Evolutionary conservation across 2,113 vertebrate genomes (phyloP).

Genomic region (Gymnocephalus cernua): DNA sequence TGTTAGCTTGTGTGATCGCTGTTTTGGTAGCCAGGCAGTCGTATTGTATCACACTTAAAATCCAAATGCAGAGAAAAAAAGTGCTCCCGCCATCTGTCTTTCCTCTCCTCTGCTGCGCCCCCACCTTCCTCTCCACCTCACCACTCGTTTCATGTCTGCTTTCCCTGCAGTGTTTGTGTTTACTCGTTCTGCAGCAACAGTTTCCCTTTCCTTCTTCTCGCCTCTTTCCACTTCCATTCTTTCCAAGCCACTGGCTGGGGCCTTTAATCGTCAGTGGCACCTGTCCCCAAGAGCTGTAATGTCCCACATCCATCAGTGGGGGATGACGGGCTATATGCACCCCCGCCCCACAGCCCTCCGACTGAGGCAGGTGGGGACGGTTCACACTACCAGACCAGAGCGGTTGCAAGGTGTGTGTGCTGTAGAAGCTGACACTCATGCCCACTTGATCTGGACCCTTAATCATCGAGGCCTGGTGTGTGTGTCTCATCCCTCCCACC

Average conservation of each 20-base stretch:
- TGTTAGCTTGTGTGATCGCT: constrained; percentile 44
- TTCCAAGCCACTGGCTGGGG: constrained; percentile 80
- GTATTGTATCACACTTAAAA: constrained; percentile 43
- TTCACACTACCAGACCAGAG: constrained; percentile 59
- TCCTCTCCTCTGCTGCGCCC: constrained; percentile 60
- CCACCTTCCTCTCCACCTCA: constrained; percentile 36
- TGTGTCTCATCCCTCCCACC: constrained; percentile 26
- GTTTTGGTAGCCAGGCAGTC: constrained; percentile 29
- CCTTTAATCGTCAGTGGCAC: constrained; percentile 84
- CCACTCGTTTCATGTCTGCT: constrained; percentile 60
- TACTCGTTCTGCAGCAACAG: constrained; percentile 81
- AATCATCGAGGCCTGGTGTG: constrained; percentile 66
- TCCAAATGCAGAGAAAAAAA: constrained; percentile 23
- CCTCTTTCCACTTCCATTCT: constrained; percentile 76
- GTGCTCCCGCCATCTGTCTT: constrained; percentile 62
- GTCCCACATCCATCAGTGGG: constrained; percentile 82
- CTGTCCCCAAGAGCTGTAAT: constrained; percentile 85
- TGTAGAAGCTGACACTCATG: constrained; percentile 66
- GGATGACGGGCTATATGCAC: constrained; percentile 68
- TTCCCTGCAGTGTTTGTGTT: constrained; percentile 77
- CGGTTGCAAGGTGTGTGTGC: constrained; percentile 53
- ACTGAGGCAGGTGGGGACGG: constrained; percentile 56
- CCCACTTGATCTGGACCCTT: constrained; percentile 67
- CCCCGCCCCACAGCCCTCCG: background rate
- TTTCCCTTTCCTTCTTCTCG: constrained; percentile 73